Evolutionary conservation across 2,113 vertebrate species (phyloP).

Genomic region (Tichodroma muraria): DNA sequence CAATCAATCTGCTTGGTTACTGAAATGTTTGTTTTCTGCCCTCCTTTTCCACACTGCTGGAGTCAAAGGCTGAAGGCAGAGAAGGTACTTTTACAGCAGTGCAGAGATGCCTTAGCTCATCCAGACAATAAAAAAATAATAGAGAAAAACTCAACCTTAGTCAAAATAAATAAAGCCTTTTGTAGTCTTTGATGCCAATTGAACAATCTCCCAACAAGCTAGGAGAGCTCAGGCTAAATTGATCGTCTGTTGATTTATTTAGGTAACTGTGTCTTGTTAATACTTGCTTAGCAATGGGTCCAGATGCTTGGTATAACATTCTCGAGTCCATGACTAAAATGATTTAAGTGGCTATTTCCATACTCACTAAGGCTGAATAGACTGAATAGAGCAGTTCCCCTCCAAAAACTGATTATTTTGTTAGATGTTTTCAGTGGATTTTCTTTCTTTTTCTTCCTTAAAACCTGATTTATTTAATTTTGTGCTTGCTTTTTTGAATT

Average conservation of each 20-base stretch:
- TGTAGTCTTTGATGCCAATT: neutral
- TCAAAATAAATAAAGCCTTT: neutral
- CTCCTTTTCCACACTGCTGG: neutral
- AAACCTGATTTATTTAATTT: neutral
- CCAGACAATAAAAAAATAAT: neutral
- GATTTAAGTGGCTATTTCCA: neutral
- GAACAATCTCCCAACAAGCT: neutral
- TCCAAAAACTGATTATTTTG: neutral
- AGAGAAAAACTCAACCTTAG: neutral
- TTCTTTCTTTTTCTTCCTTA: neutral
- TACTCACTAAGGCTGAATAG: neutral
- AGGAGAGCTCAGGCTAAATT: neutral
- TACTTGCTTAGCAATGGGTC: neutral
- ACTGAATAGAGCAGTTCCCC: neutral
- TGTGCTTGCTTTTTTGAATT: neutral
- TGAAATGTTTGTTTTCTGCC: neutral
- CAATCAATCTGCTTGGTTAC: neutral
- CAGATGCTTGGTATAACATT: neutral
- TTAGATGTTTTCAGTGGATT: neutral
- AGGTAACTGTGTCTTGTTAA: neutral
- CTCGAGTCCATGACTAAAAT: neutral
- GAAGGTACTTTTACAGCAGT: neutral
- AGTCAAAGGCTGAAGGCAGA: neutral
- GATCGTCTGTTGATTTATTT: conserved; percentile 1
- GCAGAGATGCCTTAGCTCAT: neutral